A percentile compares a stretch with the other conserved stretches of the same genome.
Conservation (phyloP, 2,888 invertebrate genomes). For the Nemotelus nigrinus region DNA sequence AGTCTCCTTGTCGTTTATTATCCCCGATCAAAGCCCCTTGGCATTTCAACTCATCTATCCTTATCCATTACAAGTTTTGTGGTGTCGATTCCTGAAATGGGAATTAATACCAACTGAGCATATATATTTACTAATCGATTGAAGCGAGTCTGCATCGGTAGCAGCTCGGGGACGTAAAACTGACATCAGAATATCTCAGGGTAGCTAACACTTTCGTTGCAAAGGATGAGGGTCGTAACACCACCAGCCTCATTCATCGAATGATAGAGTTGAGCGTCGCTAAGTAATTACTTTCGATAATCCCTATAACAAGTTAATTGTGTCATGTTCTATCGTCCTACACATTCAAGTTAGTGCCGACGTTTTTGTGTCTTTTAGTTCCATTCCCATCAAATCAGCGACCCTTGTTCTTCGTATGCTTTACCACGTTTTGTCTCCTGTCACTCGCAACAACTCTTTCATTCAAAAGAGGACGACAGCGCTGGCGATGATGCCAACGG, state of each 20-base stretch:
- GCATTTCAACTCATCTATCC: not conserved
- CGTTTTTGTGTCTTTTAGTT: no score
- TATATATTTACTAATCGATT: constrained; percentile 35
- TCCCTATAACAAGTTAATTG: constrained; percentile 44
- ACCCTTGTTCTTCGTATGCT: no score
- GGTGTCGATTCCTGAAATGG: constrained; percentile 19
- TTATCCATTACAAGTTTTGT: constrained; percentile 5
- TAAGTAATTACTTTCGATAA: constrained; percentile 45
- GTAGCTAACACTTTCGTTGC: no score
- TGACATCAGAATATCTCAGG: no score
- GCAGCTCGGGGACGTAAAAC: no score
- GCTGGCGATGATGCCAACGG: no score
- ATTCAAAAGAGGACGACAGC: no score
- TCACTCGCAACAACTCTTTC: no score
- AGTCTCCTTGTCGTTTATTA: not conserved
- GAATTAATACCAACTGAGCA: constrained; percentile 28
- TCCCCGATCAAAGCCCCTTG: not conserved
- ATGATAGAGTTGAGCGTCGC: constrained; percentile 17
- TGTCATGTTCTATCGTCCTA: constrained; percentile 36
- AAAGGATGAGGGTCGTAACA: no score
- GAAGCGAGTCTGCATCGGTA: no score
- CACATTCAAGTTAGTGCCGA: not conserved
- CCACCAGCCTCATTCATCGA: not conserved
- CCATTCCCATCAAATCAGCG: no score
- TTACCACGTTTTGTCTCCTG: no score